Conservation (phyloP, 2,797 vertebrate species). For the Eulemur coronatus region DNA sequence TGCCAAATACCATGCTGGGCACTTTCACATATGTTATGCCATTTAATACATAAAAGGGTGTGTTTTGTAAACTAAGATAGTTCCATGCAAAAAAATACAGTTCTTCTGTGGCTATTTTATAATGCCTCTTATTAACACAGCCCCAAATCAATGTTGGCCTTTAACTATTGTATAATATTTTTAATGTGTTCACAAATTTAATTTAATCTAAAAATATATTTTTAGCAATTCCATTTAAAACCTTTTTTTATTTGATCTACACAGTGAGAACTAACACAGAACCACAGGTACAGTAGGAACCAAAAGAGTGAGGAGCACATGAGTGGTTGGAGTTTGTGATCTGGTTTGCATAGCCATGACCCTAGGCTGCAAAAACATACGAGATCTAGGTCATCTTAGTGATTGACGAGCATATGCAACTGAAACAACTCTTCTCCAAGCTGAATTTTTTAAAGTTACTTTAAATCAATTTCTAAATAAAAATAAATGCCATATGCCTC, state of each 20-base stretch:
- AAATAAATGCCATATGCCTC: neutral
- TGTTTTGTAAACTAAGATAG: neutral
- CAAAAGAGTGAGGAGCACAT: neutral
- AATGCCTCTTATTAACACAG: neutral
- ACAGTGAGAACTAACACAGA: neutral
- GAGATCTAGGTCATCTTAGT: neutral
- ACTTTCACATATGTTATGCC: neutral
- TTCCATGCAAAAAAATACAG: neutral
- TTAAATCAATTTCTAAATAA: neutral
- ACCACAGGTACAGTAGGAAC: neutral
- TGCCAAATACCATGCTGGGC: neutral
- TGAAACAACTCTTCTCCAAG: neutral
- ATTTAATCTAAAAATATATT: neutral
- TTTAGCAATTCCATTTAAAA: neutral
- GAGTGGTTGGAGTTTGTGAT: neutral
- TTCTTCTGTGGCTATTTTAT: neutral
- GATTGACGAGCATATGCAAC: neutral
- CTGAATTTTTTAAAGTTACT: neutral
- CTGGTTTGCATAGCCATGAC: neutral
- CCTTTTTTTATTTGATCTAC: neutral
- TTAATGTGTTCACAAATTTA: neutral
- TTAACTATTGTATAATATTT: neutral
- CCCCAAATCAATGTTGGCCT: neutral
- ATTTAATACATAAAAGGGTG: neutral
- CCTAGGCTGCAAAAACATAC: neutral